Evolutionary conservation across 2,113 vertebrate species (phyloP).

Genomic region (Rhadina sibilatrix): DNA sequence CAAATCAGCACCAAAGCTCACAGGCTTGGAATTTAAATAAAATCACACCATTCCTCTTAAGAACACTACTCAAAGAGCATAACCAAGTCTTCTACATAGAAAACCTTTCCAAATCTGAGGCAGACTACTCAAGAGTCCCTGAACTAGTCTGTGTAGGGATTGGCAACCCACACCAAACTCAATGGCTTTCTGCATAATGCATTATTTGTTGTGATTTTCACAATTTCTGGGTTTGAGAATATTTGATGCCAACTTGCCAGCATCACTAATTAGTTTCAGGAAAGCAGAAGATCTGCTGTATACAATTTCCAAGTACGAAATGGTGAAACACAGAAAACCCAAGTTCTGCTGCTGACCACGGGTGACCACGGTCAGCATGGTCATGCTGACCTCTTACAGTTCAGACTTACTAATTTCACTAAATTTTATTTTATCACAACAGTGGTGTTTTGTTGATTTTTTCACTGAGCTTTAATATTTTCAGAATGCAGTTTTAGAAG

Average conservation of each 20-base stretch:
- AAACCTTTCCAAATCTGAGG: not conserved
- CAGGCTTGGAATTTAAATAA: not conserved
- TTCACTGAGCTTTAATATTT: not conserved
- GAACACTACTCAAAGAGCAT: not conserved
- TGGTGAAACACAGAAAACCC: not conserved
- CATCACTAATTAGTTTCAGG: not conserved
- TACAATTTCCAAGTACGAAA: not conserved
- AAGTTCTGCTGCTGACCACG: not conserved
- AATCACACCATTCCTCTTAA: not conserved
- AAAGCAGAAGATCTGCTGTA: not conserved
- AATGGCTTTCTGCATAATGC: not conserved
- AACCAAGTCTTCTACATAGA: not conserved
- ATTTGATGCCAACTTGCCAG: not conserved
- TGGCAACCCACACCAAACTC: not conserved
- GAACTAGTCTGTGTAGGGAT: no score
- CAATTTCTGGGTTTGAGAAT: not conserved
- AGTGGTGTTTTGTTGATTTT: fast-evolving
- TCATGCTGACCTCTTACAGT: not conserved
- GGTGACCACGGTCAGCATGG: not conserved
- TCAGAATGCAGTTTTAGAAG: not conserved
- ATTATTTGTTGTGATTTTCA: not conserved
- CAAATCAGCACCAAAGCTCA: not conserved
- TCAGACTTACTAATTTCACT: not conserved
- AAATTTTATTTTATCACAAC: not conserved
- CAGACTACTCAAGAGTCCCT: not conserved